A percentile compares a stretch with the other conserved stretches of the same genome.
Evolutionary conservation across 2,797 vertebrate genomes (phyloP).

Genomic region (Hoplostethus mediterraneus): DNA sequence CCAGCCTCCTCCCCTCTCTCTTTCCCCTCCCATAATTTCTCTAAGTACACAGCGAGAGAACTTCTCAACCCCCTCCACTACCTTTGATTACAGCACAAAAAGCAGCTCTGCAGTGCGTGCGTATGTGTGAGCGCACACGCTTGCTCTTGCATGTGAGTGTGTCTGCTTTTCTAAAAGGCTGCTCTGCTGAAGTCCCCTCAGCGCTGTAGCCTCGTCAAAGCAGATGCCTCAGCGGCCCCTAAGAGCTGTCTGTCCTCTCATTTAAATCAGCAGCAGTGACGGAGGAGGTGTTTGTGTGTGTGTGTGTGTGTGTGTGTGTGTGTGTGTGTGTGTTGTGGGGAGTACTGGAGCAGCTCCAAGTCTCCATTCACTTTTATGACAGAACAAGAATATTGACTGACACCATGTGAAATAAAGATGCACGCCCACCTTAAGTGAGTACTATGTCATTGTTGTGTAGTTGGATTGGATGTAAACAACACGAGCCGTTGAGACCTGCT

Average conservation of each 20-base stretch:
- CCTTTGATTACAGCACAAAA: constrained; percentile 66
- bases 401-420: constrained; percentile 5
- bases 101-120: constrained; percentile 37
- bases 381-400: constrained; percentile 38
- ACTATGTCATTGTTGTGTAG: not conserved
- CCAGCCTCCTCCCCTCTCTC: constrained; percentile 13
- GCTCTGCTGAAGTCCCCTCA: constrained; percentile 41
- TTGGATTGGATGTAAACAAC: too few relatives aligned
- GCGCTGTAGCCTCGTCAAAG: constrained; percentile 55
- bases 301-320: not conserved
- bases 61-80: constrained; percentile 51
- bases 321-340: not conserved
- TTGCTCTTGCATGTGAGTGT: constrained; percentile 33
- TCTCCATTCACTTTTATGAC: constrained; percentile 35
- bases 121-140: constrained; percentile 39
- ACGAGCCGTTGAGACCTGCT: too few relatives aligned
- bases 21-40: constrained; percentile 55
- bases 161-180: constrained; percentile 38
- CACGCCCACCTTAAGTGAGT: not conserved
- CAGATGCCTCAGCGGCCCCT: constrained; percentile 58
- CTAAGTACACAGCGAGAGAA: constrained; percentile 44
- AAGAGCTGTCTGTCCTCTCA: constrained; percentile 60
- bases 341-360: constrained; percentile 28
- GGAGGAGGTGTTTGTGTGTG: not conserved
- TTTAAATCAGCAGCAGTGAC: constrained; percentile 55